These are phyloP conservation scores for Podotricha telesiphe DNA, from an alignment of 2,888 invertebrate species.

Conservation along the genomic window DNA sequence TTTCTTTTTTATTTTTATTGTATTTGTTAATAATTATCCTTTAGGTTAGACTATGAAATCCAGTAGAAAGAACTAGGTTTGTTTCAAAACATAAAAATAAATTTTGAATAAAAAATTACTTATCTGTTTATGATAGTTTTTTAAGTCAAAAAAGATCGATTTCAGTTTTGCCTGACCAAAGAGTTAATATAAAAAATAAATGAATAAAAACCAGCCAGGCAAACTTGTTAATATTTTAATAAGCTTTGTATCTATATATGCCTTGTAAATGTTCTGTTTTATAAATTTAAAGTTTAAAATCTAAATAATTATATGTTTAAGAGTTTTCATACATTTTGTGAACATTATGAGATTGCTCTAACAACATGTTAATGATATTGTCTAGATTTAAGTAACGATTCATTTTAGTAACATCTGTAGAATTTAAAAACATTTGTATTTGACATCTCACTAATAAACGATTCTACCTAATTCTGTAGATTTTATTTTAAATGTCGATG, in stretches of 20 bases:
- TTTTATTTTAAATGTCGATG: conserved; percentile 42
- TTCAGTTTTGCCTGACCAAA: conserved; percentile 44
- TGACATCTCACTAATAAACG: conserved; percentile 71
- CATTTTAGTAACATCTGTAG: conserved; percentile 32
- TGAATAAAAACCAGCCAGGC: conserved; percentile 30
- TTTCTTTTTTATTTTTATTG: conserved; percentile 59
- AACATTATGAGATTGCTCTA: conserved; percentile 37
- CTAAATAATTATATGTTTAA: conserved; percentile 31
- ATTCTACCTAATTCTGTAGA: conserved; percentile 48
- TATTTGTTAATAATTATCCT: conserved; percentile 52
- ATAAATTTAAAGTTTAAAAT: conserved; percentile 35
- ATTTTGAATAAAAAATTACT: conserved; percentile 44
- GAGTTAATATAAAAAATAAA: conserved; percentile 25
- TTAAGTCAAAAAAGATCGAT: conserved; percentile 35
- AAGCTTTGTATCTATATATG: conserved; percentile 64
- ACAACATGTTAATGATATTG: conserved; percentile 36
- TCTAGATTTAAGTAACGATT: conserved; percentile 34
- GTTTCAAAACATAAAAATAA: conserved; percentile 45
- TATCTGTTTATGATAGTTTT: conserved; percentile 25
- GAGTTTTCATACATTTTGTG: conserved; percentile 35
- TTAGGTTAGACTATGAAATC: conserved; percentile 73
- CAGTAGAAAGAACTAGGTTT: conserved; percentile 69
- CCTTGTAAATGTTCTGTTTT: conserved; percentile 48
- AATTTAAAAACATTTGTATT: conserved; percentile 57
- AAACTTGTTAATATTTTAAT: conserved; percentile 53